Percentiles rank a stretch among this genome's conserved stretches.
These are phyloP conservation scores for Aplodontia rufa DNA, from an alignment of 2,113 vertebrate species.

Conservation along the genomic window DNA sequence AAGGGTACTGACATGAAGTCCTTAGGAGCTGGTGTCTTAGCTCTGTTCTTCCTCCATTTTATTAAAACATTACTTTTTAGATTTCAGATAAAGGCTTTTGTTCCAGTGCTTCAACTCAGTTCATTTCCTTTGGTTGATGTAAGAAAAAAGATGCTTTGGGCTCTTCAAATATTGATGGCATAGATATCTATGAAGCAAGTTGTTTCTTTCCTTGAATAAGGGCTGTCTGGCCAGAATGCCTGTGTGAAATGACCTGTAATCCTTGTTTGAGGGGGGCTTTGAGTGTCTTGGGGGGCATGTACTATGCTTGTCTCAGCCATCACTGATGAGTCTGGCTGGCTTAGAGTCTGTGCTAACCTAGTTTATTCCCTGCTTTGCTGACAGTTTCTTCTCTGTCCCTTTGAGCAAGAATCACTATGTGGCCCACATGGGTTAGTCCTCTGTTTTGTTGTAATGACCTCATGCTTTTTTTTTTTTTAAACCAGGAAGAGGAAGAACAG, in stretches of 20 bases:
- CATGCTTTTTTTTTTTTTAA: slow-evolving; percentile 35
- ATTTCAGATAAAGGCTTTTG: neutral
- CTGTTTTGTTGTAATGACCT: neutral
- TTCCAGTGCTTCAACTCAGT: neutral
- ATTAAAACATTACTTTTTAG: slow-evolving; percentile 15
- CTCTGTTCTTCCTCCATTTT: neutral
- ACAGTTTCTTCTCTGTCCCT: neutral
- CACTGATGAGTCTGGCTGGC: neutral
- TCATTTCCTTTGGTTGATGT: slow-evolving; percentile 20
- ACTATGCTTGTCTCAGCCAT: neutral
- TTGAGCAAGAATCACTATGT: neutral
- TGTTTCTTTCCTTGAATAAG: neutral
- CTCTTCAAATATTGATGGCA: neutral
- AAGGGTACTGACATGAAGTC: neutral
- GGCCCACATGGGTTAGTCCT: neutral
- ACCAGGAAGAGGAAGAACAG: slow-evolving; percentile 93
- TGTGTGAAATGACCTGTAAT: neutral
- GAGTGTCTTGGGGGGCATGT: neutral
- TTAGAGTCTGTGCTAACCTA: neutral
- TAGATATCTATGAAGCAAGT: neutral
- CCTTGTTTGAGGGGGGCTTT: neutral
- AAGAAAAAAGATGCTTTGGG: neutral
- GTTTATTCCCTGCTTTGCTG: neutral
- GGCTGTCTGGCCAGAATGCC: neutral
- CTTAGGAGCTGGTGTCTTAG: neutral